Evolutionary conservation across 2,888 invertebrate species (phyloP).

Genomic region (Athalia rosae): DNA sequence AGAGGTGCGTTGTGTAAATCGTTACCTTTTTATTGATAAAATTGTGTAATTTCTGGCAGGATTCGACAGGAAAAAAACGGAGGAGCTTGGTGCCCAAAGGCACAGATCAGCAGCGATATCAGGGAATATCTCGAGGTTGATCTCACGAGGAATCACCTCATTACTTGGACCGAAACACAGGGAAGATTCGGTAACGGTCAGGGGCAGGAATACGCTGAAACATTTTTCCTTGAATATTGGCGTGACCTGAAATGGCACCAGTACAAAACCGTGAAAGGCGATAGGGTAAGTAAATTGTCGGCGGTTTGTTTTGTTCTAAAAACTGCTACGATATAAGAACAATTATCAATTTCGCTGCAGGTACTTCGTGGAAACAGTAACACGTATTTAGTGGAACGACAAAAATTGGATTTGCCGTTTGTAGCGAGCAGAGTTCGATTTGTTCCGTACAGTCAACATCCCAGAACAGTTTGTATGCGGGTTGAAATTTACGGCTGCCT

Average conservation of each 20-base stretch:
- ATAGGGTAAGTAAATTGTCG: slow-evolving; percentile 79
- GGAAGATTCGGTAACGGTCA: slow-evolving; percentile 94
- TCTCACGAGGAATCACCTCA: slow-evolving; percentile 83
- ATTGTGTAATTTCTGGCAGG: slow-evolving; percentile 73
- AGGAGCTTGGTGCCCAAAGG: slow-evolving; percentile 95
- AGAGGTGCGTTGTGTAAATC: too few relatives aligned
- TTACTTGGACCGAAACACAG: slow-evolving; percentile 91
- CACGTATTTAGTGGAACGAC: slow-evolving; percentile 83
- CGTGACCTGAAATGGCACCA: slow-evolving; percentile 84
- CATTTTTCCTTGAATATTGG: slow-evolving; percentile 90
- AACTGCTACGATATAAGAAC: not conserved
- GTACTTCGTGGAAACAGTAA: slow-evolving; percentile 85
- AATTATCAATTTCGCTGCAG: slow-evolving; percentile 73
- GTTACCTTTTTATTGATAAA: too few relatives aligned
- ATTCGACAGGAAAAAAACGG: slow-evolving; percentile 90
- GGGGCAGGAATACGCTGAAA: slow-evolving; percentile 91
- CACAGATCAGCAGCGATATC: slow-evolving; percentile 83
- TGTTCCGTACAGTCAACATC: slow-evolving; percentile 90
- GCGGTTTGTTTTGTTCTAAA: too few relatives aligned
- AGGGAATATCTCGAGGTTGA: slow-evolving; percentile 91
- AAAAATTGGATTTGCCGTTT: slow-evolving; percentile 87
- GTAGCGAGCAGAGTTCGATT: slow-evolving; percentile 91
- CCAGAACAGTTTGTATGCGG: slow-evolving; percentile 93
- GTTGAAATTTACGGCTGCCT: slow-evolving; percentile 93
- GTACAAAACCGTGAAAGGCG: slow-evolving; percentile 86